phyloP scores from a whole-genome alignment of 2,113 vertebrate species.

The Semnornis frantzii region DNA sequence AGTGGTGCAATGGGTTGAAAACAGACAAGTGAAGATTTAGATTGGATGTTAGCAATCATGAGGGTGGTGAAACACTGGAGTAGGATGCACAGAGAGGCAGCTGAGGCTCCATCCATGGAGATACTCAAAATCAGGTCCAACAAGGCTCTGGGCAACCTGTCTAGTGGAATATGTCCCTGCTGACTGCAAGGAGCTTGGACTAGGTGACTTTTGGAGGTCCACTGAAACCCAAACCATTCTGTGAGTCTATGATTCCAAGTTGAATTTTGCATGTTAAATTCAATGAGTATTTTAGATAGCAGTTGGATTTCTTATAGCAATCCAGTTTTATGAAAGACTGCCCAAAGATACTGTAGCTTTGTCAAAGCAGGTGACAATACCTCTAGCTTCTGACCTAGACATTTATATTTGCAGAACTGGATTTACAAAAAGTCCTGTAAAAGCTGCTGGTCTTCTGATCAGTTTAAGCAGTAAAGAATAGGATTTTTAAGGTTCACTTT shows the following conservation, averaged over 20 bases:
- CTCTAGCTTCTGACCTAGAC: slow-evolving; percentile 21
- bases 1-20: too few relatives aligned
- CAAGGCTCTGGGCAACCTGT: too few relatives aligned
- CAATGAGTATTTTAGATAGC: neutral
- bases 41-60: too few relatives aligned
- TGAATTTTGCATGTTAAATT: neutral
- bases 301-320: neutral
- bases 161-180: too few relatives aligned
- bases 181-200: too few relatives aligned
- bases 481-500: slow-evolving; percentile 5
- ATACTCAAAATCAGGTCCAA: too few relatives aligned
- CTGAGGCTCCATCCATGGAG: too few relatives aligned
- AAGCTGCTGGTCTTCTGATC: neutral
- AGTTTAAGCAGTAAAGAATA: neutral
- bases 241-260: neutral
- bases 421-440: neutral
- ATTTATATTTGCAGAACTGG: neutral
- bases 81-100: too few relatives aligned
- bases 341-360: neutral
- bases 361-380: neutral
- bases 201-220: too few relatives aligned
- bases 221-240: too few relatives aligned
- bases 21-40: too few relatives aligned
- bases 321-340: neutral
- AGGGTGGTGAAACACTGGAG: too few relatives aligned